phyloP scores from a whole-genome alignment of 2,797 vertebrate genomes.

The Pelodytes ibericus region DNA sequence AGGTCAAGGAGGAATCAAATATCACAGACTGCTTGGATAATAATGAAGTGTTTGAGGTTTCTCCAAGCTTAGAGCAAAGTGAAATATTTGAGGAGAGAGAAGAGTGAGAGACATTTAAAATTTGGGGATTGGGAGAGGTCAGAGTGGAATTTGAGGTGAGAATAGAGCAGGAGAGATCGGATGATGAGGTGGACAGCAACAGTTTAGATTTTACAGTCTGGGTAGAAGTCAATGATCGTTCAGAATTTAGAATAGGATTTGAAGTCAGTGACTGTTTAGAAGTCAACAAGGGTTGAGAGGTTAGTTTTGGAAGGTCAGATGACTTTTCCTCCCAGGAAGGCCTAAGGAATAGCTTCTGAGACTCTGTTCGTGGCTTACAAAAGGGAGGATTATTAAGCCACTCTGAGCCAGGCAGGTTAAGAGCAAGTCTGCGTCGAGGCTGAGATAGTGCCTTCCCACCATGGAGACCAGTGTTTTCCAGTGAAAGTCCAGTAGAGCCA shows the following conservation, averaged over 20 bases:
- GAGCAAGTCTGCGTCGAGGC: slow-evolving; percentile 39
- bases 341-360: slow-evolving; percentile 13
- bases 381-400: neutral
- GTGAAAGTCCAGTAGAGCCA: neutral
- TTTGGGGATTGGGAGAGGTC: neutral
- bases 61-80: neutral
- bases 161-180: neutral
- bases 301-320: neutral
- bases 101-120: neutral
- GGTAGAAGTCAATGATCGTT: neutral
- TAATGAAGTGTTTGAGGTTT: neutral
- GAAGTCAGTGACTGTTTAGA: slow-evolving; percentile 10
- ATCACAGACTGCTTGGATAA: neutral
- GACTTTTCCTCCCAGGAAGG: slow-evolving; percentile 35
- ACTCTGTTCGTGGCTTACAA: neutral
- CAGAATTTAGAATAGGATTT: slow-evolving; percentile 18
- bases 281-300: neutral
- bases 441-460: slow-evolving; percentile 15
- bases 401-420: slow-evolving; percentile 43
- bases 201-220: slow-evolving; percentile 5
- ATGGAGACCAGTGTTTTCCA: slow-evolving; percentile 28
- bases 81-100: slow-evolving; percentile 1
- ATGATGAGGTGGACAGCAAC: neutral
- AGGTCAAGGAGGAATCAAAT: neutral
- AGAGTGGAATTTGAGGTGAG: neutral